Conservation (phyloP, 2,797 vertebrate genomes). For the Platyrinchus mystaceus region DNA sequence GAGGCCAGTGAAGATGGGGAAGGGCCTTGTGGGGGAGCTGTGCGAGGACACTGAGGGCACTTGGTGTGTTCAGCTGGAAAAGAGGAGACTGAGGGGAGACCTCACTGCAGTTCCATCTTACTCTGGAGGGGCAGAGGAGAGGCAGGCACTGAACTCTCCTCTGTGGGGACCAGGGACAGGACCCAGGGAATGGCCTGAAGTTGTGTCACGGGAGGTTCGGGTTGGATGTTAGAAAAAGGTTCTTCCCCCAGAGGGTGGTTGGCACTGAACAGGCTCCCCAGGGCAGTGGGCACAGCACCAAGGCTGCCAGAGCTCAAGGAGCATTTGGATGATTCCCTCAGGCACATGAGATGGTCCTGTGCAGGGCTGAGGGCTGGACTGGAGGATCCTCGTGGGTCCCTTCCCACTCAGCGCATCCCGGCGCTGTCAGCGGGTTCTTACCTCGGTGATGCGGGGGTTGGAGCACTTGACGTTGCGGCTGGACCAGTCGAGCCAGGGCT, state of each 20-base stretch:
- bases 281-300: not conserved
- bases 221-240: not conserved
- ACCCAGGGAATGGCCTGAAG: not conserved
- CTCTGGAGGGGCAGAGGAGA: not conserved
- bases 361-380: not conserved
- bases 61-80: not conserved
- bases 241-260: not conserved
- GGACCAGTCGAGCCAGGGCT: slow-evolving; percentile 92
- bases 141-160: not conserved
- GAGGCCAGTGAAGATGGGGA: not conserved
- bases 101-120: not conserved
- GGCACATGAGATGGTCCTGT: not conserved
- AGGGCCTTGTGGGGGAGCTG: not conserved
- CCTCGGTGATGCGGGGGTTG: slow-evolving; percentile 97
- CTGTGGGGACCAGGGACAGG: not conserved
- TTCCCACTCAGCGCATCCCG: not conserved
- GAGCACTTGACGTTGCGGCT: slow-evolving; percentile 93
- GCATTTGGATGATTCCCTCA: not conserved
- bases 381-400: too few species aligned
- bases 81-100: not conserved
- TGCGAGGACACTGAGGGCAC: not conserved
- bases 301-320: not conserved
- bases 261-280: not conserved
- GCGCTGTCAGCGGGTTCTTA: not conserved
- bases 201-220: not conserved